Evolutionary conservation across 2,113 vertebrate species (phyloP).

Genomic region (Hippoglossus stenolepis): DNA sequence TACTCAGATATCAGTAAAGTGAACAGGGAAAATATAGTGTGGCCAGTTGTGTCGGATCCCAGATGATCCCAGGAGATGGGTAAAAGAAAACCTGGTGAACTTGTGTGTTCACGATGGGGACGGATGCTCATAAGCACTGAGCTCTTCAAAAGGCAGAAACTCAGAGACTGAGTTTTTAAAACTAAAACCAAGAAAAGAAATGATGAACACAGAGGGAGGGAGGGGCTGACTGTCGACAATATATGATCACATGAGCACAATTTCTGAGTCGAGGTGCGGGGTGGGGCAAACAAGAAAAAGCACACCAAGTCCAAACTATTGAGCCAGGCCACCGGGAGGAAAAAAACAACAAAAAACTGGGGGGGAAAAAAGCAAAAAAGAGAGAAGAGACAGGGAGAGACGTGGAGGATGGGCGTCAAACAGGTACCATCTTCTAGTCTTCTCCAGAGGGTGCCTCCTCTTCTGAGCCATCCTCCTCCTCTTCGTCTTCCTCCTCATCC

Average conservation of each 20-base stretch:
- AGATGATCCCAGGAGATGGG: not conserved
- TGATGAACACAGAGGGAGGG: not conserved
- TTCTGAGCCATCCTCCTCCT: constrained; percentile 94
- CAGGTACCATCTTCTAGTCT: constrained; percentile 86
- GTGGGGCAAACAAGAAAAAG: constrained; percentile 51
- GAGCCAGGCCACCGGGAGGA: constrained; percentile 79
- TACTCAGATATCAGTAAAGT: not conserved
- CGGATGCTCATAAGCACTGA: constrained; percentile 57
- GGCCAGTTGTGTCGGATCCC: not conserved
- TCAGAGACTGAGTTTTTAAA: not conserved
- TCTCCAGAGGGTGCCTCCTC: constrained; percentile 96
- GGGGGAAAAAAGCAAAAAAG: constrained; percentile 29
- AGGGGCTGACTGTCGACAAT: not conserved
- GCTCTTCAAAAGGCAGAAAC: constrained; percentile 21
- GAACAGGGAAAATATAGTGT: not conserved
- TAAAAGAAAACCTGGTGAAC: constrained; percentile 8
- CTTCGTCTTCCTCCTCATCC: constrained; percentile 86
- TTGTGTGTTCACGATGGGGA: constrained; percentile 50
- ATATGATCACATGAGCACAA: constrained; percentile 31
- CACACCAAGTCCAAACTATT: constrained; percentile 79
- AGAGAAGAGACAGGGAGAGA: constrained; percentile 67
- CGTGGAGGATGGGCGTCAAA: constrained; percentile 54
- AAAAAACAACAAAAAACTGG: constrained; percentile 31
- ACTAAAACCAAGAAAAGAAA: not conserved
- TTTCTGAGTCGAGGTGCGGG: constrained; percentile 11